These are phyloP conservation scores for Polyergus mexicanus DNA, from an alignment of 1,140 invertebrate species.

Conservation along the genomic window DNA sequence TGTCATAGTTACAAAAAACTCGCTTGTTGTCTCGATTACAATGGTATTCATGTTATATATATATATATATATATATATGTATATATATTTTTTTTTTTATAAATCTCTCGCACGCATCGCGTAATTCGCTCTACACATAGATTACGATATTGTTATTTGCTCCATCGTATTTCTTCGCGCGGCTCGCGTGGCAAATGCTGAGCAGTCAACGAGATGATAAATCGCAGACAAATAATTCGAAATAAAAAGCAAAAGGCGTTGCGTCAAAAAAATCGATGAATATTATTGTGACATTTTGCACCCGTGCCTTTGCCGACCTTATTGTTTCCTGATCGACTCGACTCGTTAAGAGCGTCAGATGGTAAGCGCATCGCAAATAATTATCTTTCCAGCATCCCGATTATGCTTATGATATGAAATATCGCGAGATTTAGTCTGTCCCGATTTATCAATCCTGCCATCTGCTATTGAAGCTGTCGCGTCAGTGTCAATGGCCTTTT, in stretches of 20 bases:
- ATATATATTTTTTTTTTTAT: background rate
- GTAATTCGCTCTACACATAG: constrained; percentile 15
- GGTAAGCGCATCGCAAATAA: constrained; percentile 64
- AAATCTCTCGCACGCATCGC: background rate
- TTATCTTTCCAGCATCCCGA: constrained; percentile 57
- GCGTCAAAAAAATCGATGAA: constrained; percentile 60
- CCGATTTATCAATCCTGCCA: constrained; percentile 62
- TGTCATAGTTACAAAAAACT: background rate
- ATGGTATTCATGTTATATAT: no score
- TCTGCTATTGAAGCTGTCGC: constrained; percentile 37
- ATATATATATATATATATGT: no score
- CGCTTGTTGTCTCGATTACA: background rate
- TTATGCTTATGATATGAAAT: constrained; percentile 56
- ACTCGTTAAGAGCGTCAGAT: constrained; percentile 66
- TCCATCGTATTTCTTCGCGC: background rate
- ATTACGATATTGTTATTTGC: constrained; percentile 20
- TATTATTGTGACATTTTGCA: constrained; percentile 62
- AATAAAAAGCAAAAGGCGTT: constrained; percentile 55
- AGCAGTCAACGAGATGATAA: constrained; percentile 47
- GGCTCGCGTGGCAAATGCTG: constrained; percentile 22
- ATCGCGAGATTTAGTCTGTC: constrained; percentile 59
- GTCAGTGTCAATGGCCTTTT: constrained; percentile 36
- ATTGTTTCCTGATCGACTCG: constrained; percentile 27
- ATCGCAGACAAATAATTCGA: constrained; percentile 56
- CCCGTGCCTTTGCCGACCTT: constrained; percentile 62